Percentiles rank a stretch among this genome's conserved stretches.
Conservation (phyloP, 2,888 invertebrate genomes). For the Thyatira batis region DNA sequence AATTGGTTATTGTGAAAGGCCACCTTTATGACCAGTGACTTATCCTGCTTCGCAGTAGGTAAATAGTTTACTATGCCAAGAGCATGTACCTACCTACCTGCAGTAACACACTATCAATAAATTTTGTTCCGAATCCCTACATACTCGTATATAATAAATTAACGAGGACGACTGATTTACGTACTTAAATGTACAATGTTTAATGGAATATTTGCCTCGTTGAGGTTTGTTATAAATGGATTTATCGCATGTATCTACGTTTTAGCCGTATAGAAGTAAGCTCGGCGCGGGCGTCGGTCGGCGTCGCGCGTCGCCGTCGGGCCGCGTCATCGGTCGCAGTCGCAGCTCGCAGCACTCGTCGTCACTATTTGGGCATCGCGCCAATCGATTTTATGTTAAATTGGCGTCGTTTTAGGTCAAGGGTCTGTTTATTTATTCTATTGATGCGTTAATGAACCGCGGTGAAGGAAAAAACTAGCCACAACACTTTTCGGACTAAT, state of each 20-base stretch:
- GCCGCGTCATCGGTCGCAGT: too few species aligned
- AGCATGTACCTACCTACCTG: not conserved
- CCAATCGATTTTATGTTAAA: slow-evolving; percentile 57
- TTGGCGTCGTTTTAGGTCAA: slow-evolving; percentile 37
- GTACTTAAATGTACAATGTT: not conserved
- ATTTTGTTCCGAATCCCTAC: too few species aligned
- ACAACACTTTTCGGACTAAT: too few species aligned
- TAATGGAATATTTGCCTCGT: not conserved
- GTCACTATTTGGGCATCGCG: slow-evolving; percentile 40
- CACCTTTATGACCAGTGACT: too few species aligned
- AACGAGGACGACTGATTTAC: too few species aligned
- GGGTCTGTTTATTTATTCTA: slow-evolving; percentile 39
- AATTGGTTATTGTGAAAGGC: too few species aligned
- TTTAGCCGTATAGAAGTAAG: not conserved
- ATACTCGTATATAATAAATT: too few species aligned
- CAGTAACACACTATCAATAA: too few species aligned
- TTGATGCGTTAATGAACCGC: not conserved
- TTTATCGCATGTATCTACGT: not conserved
- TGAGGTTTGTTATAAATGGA: too few species aligned
- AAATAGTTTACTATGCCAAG: not conserved
- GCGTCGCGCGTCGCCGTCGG: not conserved
- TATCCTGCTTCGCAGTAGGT: too few species aligned
- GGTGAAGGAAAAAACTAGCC: not conserved
- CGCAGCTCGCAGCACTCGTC: not conserved
- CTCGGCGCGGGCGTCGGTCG: not conserved